phyloP scores from a whole-genome alignment of 2,888 invertebrate species.

The Drosophila pseudotalamancana region DNA sequence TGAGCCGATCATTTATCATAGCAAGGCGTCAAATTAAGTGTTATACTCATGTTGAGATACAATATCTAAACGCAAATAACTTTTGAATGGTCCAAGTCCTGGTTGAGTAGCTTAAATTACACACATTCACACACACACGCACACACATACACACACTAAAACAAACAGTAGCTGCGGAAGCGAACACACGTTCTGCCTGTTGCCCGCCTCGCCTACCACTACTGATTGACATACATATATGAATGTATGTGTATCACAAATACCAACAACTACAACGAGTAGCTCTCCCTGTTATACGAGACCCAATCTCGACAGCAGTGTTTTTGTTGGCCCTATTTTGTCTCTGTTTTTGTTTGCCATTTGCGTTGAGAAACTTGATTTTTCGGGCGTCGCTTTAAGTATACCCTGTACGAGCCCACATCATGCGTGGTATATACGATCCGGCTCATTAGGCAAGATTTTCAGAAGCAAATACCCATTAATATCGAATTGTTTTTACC shows the following conservation, averaged over 20 bases:
- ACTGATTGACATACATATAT: conserved; percentile 14
- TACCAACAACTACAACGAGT: conserved; percentile 4
- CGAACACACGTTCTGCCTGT: conserved; percentile 21
- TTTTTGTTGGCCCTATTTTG: conserved; percentile 9
- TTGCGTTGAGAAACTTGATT: conserved; percentile 44
- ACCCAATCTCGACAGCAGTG: conserved; percentile 21
- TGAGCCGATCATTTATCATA: conserved; percentile 55
- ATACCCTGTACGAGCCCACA: conserved; percentile 21
- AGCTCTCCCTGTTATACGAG: conserved; percentile 11
- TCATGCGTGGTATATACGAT: not conserved
- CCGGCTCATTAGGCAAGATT: not conserved
- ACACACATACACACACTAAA: not conserved
- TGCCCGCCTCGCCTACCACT: conserved; percentile 11
- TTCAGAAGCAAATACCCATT: not conserved
- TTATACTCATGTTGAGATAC: conserved; percentile 47
- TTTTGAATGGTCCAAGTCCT: conserved; percentile 31
- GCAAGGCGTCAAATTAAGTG: conserved; percentile 58
- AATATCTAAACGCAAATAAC: conserved; percentile 42
- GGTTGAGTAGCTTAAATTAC: conserved; percentile 10
- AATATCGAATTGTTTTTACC: conserved; percentile 3
- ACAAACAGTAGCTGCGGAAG: conserved; percentile 18
- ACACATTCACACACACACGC: conserved; percentile 1
- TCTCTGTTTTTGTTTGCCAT: conserved; percentile 36
- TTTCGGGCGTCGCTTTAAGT: conserved; percentile 25
- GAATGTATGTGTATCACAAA: conserved; percentile 16